phyloP scores from a whole-genome alignment of 1,140 invertebrate genomes.

The Ceratina calcarata region DNA sequence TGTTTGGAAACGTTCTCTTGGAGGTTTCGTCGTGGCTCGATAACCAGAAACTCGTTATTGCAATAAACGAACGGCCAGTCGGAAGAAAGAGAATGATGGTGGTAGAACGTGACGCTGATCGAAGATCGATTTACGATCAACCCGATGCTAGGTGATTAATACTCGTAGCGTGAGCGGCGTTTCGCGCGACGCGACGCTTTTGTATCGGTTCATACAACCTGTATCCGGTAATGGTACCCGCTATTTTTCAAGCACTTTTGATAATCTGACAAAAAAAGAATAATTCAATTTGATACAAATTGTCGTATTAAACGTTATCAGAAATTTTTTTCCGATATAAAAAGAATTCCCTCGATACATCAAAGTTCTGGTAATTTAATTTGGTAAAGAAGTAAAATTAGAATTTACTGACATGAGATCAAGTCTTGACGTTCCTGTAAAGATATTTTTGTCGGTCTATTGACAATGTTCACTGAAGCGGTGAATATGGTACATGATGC shows the following conservation, averaged over 20 bases:
- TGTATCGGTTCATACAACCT: slow-evolving; percentile 17
- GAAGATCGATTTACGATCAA: slow-evolving; percentile 40
- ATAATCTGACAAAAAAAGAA: too few relatives aligned
- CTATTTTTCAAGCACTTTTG: too few relatives aligned
- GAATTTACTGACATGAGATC: too few relatives aligned
- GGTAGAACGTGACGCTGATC: slow-evolving; percentile 36
- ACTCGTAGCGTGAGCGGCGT: neutral
- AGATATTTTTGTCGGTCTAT: neutral
- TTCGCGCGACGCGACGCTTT: slow-evolving; percentile 13
- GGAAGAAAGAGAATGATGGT: neutral
- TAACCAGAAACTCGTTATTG: slow-evolving; percentile 18
- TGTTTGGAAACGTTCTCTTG: slow-evolving; percentile 1
- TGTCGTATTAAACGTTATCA: too few relatives aligned
- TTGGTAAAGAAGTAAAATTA: too few relatives aligned
- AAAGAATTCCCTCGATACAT: too few relatives aligned
- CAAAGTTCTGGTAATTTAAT: too few relatives aligned
- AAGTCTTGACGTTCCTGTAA: too few relatives aligned
- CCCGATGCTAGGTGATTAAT: slow-evolving; percentile 28
- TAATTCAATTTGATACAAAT: too few relatives aligned
- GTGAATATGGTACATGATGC: neutral
- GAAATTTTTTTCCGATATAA: too few relatives aligned
- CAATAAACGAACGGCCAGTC: slow-evolving; percentile 5
- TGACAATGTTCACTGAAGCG: neutral
- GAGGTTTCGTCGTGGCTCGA: neutral
- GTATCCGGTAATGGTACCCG: too few relatives aligned